Percentiles rank a stretch among this genome's conserved stretches.
phyloP scores from a whole-genome alignment of 2,888 invertebrate genomes.

The Barypeithes pellucidus region DNA sequence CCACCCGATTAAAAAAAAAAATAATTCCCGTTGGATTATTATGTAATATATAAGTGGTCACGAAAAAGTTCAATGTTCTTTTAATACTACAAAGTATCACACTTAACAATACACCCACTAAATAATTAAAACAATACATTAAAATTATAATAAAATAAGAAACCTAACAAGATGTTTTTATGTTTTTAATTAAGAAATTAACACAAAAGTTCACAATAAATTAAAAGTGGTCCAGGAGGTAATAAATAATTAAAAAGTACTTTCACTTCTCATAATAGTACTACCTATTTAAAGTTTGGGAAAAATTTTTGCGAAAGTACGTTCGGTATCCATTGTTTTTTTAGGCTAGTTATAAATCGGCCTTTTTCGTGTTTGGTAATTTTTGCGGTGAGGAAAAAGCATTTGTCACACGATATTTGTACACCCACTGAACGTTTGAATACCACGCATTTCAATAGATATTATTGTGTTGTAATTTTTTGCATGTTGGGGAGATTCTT shows the following conservation, averaged over 20 bases:
- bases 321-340: constrained; percentile 34
- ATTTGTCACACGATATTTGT: constrained; percentile 38
- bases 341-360: constrained; percentile 6
- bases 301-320: constrained; percentile 44
- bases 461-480: too few relatives aligned
- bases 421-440: constrained; percentile 2
- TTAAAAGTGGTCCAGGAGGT: constrained; percentile 25
- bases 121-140: not conserved
- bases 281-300: constrained; percentile 27
- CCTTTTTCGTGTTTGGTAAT: constrained; percentile 22
- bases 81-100: too few relatives aligned
- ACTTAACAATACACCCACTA: constrained; percentile 5
- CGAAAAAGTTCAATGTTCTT: too few relatives aligned
- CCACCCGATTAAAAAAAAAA: too few relatives aligned
- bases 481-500: too few relatives aligned
- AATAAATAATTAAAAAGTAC: constrained; percentile 32
- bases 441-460: too few relatives aligned
- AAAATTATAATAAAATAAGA: not conserved
- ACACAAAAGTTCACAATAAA: constrained; percentile 11
- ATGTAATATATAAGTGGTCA: not conserved
- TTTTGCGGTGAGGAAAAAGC: constrained; percentile 18
- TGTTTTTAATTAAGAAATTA: constrained; percentile 1
- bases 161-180: not conserved
- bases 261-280: constrained; percentile 47
- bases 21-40: too few relatives aligned